Percentiles rank a stretch among this genome's conserved stretches.
These are phyloP conservation scores for Aethes cnicana DNA, from an alignment of 2,888 invertebrate species.

Conservation along the genomic window DNA sequence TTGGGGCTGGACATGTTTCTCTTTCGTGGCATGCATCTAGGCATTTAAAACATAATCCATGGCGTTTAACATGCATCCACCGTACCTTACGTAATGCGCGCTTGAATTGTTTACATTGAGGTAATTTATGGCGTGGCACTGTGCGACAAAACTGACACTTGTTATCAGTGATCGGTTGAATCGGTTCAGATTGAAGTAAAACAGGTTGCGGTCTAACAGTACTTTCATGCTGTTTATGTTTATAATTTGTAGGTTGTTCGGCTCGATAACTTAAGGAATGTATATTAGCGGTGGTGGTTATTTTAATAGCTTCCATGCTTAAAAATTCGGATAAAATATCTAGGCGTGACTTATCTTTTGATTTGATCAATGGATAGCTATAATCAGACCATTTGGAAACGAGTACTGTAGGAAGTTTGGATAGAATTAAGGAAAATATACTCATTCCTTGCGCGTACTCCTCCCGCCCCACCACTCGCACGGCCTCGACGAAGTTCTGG, in stretches of 20 bases:
- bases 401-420: conserved; percentile 12
- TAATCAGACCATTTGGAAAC: conserved; percentile 23
- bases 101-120: neutral
- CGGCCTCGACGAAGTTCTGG: conserved; percentile 17
- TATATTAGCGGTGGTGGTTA: conserved; percentile 3
- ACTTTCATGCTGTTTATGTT: neutral
- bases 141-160: conserved; percentile 1
- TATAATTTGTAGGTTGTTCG: neutral
- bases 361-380: neutral
- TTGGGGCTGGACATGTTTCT: conserved; percentile 8
- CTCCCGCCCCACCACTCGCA: conserved; percentile 1
- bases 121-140: neutral
- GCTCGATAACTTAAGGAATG: neutral
- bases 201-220: neutral
- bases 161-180: neutral
- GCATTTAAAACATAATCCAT: neutral
- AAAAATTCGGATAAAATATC: conserved; percentile 18
- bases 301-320: conserved; percentile 10
- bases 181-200: neutral
- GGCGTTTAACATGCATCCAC: neutral
- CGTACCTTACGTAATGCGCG: neutral
- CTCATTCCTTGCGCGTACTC: conserved; percentile 11
- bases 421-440: conserved; percentile 8
- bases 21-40: neutral
- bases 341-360: conserved; percentile 1